Evolutionary conservation across 2,113 vertebrate genomes (phyloP), one percentile per base, ranked within the genome.

Genomic region (Rhea americana): DNA sequence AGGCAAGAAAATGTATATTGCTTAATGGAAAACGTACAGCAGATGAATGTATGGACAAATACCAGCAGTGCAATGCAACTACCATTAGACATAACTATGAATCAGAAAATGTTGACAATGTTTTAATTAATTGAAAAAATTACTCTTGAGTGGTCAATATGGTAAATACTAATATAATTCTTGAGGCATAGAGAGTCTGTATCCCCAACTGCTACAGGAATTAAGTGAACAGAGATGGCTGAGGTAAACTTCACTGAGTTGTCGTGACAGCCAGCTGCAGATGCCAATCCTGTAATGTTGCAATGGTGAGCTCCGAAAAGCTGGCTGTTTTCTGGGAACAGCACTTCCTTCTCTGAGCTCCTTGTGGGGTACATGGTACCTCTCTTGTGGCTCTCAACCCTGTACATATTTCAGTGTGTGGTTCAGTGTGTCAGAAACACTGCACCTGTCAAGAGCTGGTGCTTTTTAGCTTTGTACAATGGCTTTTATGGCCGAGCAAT

Each of bases 311-410:
- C 37, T 50, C 26, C 28, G 20, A 72, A 53, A 56, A 78, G 26
- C 4, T 19, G n/a, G 43, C 19, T 24, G 4, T 50, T 78, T 74
- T 39, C 45, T 28, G 6, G 3, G 1, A 14, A 10, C 70, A 35
- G 47, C 28, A 56, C 6, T 59, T 80, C 58, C 5, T 86, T 86
- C 47, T 30, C 25, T 12, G 18, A 71, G 32, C 30, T 62, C 24
- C 89, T 55, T 82, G 50, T 82, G 50, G 37, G 2, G 0, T 5
- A 4, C 19, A 5, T 2, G 0, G 24, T 65, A 8, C n/a, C 13
- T 53, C 37, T 25, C 5, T 8, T 37, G 4, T 43, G 74, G 47
- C 21, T 48, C 7, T 11, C 50, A 35, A 7, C 13, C 32, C 8
- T 2, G 21, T 3, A 8, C 14, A 2, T 30, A 11, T 65, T 91